Conservation (phyloP, 2,888 invertebrate genomes). For the Octodonta nipae region DNA sequence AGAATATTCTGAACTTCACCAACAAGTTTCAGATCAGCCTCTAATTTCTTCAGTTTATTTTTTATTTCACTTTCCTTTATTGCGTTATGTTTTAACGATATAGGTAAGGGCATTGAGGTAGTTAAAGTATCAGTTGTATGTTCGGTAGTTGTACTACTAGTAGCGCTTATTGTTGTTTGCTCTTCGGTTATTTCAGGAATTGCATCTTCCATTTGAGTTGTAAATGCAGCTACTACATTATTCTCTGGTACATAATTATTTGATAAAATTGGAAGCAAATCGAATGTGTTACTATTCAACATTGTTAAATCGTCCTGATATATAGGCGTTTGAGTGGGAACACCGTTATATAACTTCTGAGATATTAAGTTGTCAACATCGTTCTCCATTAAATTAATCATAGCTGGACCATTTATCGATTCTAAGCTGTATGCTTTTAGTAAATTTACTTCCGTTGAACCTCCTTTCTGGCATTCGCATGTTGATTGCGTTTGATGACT, state of each 20-base stretch:
- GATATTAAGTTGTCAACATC: neutral
- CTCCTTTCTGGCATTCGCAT: too few species aligned
- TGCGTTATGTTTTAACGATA: neutral
- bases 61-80: slow-evolving; percentile 4
- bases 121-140: neutral
- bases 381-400: neutral
- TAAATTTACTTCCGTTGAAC: too few species aligned
- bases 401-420: neutral
- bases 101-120: neutral
- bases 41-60: slow-evolving; percentile 12
- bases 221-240: neutral
- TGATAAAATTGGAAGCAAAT: neutral
- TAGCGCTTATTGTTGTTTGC: neutral
- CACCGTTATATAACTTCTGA: too few species aligned
- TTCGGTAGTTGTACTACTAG: neutral
- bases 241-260: too few species aligned
- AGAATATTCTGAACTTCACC: slow-evolving; percentile 21
- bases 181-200: neutral
- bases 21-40: slow-evolving; percentile 19
- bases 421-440: neutral
- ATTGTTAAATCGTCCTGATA: too few species aligned
- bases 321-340: too few species aligned
- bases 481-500: too few species aligned
- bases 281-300: neutral
- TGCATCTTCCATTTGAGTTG: neutral